phyloP scores from a whole-genome alignment of 1,140 invertebrate genomes.

The Drosophila novamexicana region DNA sequence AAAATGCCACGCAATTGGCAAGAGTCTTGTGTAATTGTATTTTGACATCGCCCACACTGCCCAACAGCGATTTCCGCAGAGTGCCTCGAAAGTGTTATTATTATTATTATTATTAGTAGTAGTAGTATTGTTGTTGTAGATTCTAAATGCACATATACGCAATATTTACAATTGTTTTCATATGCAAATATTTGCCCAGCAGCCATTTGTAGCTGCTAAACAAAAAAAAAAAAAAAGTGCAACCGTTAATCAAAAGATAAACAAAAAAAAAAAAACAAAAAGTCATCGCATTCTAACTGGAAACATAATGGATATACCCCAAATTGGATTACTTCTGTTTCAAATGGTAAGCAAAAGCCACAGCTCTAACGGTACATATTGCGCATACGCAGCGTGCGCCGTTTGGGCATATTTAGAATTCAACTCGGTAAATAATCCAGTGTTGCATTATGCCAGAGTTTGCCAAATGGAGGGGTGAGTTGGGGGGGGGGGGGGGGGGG shows the following conservation, averaged over 20 bases:
- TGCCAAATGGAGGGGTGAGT: no score
- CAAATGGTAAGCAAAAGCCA: conserved; percentile 59
- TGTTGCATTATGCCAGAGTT: conserved; percentile 49
- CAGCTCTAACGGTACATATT: conserved; percentile 33
- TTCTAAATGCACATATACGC: conserved; percentile 32
- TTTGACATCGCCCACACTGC: conserved; percentile 31
- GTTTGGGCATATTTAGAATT: conserved; percentile 23
- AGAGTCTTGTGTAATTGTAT: conserved; percentile 44
- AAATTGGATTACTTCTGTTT: conserved; percentile 73
- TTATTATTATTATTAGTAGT: neutral
- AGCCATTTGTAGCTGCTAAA: conserved; percentile 33
- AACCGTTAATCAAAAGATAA: conserved; percentile 37
- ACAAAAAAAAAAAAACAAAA: neutral
- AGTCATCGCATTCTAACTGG: neutral
- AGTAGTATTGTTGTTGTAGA: conserved; percentile 14
- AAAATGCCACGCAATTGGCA: conserved; percentile 51
- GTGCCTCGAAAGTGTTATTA: conserved; percentile 31
- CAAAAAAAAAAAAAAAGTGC: conserved; percentile 17
- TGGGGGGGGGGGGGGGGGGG: neutral
- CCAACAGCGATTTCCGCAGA: conserved; percentile 1
- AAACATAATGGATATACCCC: conserved; percentile 73
- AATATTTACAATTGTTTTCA: conserved; percentile 48
- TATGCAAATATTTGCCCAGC: conserved; percentile 38
- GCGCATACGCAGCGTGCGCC: conserved; percentile 68
- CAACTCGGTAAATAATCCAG: conserved; percentile 5